Evolutionary conservation across 53 echinoderm and acorn worm species (phyloP), one percentile per base, ranked within the genome.

Genomic region (Arbacia lixula): DNA sequence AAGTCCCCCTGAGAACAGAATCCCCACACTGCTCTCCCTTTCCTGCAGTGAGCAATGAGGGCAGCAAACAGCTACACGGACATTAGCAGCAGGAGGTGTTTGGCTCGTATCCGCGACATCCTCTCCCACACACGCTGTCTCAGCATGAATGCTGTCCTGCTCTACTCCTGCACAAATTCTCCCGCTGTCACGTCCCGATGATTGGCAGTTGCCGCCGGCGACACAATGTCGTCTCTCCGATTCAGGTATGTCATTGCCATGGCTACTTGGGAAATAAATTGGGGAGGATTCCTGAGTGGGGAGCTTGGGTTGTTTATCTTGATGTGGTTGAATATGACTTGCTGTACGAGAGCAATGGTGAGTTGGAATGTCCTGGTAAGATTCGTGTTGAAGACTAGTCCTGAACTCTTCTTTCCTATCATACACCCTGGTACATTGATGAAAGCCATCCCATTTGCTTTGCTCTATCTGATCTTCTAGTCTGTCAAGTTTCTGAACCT

Each of bases 1-100:
- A 36, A 97, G 73, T 25, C 97, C 97, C 27, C 97, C 97, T 72
- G 94, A 94, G 85, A 97, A 97, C 60, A 97, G 86, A 52, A 97
- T 83, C 42, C 93, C 97, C 21, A 97, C 92, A 40, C 60, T 76
- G 52, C 68, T 49, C 31, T 49, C 69, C 53, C 39, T 52, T 36
- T 41, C 79, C 25, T 26, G 35, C 2, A 6, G 12, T 5, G 29
- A 4, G 39, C 67, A 53, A 85, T 26, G 80, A 58, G 83, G 68
- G 83, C 66, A 75, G 68, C 83, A 60, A 61, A 55, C 85, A 36
- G 39, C 20, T n/a, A n/a, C n/a, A n/a, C n/a, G n/a, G n/a, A n/a
- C n/a, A n/a, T n/a, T n/a, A n/a, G n/a, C n/a, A n/a, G n/a, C n/a
- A n/a, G n/a, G n/a, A n/a, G n/a, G n/a, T n/a, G n/a, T n/a, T n/a